phyloP scores from a whole-genome alignment of 2,888 invertebrate genomes.

The Euplagia quadripunctaria region DNA sequence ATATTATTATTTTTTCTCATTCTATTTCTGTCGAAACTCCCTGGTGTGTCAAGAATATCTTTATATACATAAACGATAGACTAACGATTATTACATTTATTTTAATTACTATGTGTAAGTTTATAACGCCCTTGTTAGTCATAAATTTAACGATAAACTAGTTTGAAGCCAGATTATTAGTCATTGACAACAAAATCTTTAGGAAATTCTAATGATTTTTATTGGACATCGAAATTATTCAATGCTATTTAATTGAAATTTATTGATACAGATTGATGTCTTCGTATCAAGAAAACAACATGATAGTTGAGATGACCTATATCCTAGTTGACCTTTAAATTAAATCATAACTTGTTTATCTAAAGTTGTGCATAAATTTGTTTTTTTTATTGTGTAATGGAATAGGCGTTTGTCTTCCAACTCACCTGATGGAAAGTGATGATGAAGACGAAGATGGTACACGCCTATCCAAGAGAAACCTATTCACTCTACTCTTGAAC shows the following conservation, averaged over 20 bases:
- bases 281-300: conserved; percentile 7
- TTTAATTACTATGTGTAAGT: conserved; percentile 1
- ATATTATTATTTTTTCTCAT: no score
- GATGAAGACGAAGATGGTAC: no score
- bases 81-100: background rate
- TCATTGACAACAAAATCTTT: background rate
- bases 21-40: background rate
- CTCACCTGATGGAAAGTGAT: no score
- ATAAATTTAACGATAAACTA: background rate
- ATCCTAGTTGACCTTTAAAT: conserved; percentile 2
- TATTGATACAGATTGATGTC: background rate
- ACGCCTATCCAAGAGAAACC: no score
- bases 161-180: background rate
- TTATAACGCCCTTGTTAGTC: background rate
- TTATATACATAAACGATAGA: background rate
- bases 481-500: no score
- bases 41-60: background rate
- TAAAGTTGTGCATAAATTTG: no score
- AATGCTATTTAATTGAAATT: background rate
- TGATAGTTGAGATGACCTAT: background rate
- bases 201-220: background rate
- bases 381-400: no score
- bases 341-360: background rate
- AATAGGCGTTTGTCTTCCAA: no score
- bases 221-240: conserved; percentile 1